A percentile compares a stretch with the other conserved stretches of the same genome.
Evolutionary conservation across 2,113 vertebrate genomes (phyloP).

Genomic region (Cyphomyrus discorhynchus): DNA sequence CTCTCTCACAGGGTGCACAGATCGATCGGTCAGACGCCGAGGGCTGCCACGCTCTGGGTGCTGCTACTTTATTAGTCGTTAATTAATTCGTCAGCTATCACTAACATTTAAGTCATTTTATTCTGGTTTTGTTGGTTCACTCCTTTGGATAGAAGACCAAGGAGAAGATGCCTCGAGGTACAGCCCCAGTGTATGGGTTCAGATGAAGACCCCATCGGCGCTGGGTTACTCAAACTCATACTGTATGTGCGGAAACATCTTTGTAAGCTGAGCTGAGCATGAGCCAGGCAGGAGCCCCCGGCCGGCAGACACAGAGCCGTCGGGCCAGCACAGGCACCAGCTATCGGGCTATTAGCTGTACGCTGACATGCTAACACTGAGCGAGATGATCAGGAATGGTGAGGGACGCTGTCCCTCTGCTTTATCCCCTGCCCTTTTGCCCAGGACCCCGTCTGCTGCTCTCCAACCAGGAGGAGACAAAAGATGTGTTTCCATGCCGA

Average conservation of each 20-base stretch:
- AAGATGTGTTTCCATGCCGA: slow-evolving; percentile 50
- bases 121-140: background rate
- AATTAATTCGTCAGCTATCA: background rate
- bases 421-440: background rate
- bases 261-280: background rate
- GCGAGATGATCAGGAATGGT: background rate
- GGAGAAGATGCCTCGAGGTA: background rate
- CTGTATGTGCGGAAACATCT: background rate
- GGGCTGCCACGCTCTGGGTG: background rate
- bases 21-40: slow-evolving; percentile 20
- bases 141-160: background rate
- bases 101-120: background rate
- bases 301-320: background rate
- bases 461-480: slow-evolving; percentile 21
- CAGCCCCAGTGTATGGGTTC: background rate
- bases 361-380: background rate
- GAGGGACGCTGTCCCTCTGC: background rate
- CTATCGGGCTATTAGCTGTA: background rate
- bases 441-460: background rate
- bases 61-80: background rate
- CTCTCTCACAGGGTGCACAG: slow-evolving; percentile 10
- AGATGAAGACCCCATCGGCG: background rate
- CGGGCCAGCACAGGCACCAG: no score
- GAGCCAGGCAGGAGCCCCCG: background rate
- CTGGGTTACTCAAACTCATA: background rate